Evolutionary conservation across 2,888 invertebrate species (phyloP).

Genomic region (Octonoba sinensis): DNA sequence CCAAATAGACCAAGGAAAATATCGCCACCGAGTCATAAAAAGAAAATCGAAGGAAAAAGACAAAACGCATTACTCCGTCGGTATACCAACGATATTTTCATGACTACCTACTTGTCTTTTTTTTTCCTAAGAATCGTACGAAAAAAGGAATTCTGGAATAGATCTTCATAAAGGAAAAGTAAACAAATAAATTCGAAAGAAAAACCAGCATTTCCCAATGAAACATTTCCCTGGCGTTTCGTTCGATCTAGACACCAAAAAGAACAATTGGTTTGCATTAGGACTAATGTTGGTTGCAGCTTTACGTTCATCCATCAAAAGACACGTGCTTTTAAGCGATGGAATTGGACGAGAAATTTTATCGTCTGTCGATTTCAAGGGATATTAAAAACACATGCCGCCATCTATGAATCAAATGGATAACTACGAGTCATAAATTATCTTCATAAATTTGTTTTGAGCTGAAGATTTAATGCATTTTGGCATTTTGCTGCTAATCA

Average conservation of each 20-base stretch:
- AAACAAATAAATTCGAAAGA: conserved; percentile 3
- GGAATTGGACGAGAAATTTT: not conserved
- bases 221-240: conserved; percentile 17
- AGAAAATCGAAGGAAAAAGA: too few species aligned
- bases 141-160: too few species aligned
- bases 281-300: conserved; percentile 18
- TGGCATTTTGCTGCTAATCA: too few species aligned
- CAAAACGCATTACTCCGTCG: too few species aligned
- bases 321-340: conserved; percentile 17
- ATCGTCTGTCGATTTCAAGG: too few species aligned
- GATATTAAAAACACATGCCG: not conserved
- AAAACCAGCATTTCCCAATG: conserved; percentile 5
- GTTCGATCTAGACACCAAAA: not conserved
- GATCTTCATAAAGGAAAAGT: not conserved
- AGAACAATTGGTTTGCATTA: conserved; percentile 26
- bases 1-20: too few species aligned
- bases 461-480: not conserved
- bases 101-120: too few species aligned
- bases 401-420: conserved; percentile 6
- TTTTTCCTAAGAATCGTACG: too few species aligned
- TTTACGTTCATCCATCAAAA: conserved; percentile 15
- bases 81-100: too few species aligned
- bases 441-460: conserved; percentile 2
- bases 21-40: too few species aligned
- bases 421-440: not conserved